Evolutionary conservation across 2,113 vertebrate genomes (phyloP), one percentile per base, ranked within the genome.

Genomic region (Gallinago jamesoni): DNA sequence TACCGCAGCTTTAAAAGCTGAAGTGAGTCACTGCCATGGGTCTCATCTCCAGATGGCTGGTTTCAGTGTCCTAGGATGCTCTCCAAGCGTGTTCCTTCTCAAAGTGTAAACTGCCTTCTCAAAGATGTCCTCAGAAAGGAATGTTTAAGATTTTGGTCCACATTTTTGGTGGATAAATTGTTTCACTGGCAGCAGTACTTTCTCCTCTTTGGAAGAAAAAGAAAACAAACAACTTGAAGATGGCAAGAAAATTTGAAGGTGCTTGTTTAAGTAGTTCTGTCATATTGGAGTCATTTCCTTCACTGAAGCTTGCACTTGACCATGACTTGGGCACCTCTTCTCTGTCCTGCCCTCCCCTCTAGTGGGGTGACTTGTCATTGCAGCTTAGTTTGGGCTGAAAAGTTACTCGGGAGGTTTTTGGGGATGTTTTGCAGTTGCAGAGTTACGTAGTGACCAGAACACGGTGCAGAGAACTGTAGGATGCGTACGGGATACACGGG

Each of bases 321-420:
- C 70, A 6, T 22, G 72, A 12, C 0, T 3, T n/a, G 73, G 86
- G 39, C 73, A 13, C 35, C 1, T 35, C 80, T 92, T 15, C 63
- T 59, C 93, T 91, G 91, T 96, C 94, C 96, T 97, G 96, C 94
- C 89, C 94, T 72, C 87, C 96, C 96, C 95, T 97, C 96, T 96
- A 96, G 96, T 93, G 96, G 95, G 84, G 5, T 13, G 39, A 47
- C 27, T 25, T 19, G 39, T 60, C 93, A 56, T 25, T 97, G 96
- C 96, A 96, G 77, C 83, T 68, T 3, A 2, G 12, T 20, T 2
- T 12, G 13, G 41, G 15, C 81, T 67, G 59, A 2, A 43, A 2
- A 2, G 4, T 41, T 43, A 0, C 19, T 3, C 6, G 9, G 22
- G 56, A 70, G 31, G 6, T 2, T 3, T 8, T 6, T 4, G 3